Evolutionary conservation across 2,113 vertebrate species (phyloP).

Genomic region (Psammodynastes pulverulentus): DNA sequence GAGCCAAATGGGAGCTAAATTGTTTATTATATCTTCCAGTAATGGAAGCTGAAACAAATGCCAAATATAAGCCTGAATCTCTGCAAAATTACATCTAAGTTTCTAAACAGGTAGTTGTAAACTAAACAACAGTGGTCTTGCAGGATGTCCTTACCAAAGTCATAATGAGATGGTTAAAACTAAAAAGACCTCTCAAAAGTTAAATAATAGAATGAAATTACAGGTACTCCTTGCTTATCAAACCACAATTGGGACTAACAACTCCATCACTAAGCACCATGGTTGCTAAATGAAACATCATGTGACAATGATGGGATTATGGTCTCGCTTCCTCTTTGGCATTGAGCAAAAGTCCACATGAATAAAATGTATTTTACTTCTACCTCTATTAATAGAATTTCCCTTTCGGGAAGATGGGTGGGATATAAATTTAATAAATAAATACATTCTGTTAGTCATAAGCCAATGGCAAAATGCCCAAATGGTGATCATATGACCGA

Average conservation of each 20-base stretch:
- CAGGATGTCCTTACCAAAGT: neutral
- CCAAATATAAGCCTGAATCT: neutral
- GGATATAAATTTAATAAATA: neutral
- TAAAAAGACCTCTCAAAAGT: neutral
- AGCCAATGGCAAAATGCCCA: neutral
- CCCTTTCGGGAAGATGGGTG: neutral
- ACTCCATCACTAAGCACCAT: neutral
- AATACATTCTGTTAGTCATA: neutral
- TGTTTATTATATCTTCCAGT: neutral
- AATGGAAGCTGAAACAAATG: neutral
- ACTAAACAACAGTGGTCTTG: neutral
- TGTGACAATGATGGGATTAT: neutral
- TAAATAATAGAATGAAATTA: neutral
- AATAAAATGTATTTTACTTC: neutral
- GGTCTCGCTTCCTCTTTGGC: neutral
- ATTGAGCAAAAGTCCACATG: neutral
- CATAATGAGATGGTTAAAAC: neutral
- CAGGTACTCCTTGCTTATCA: neutral
- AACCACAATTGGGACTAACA: neutral
- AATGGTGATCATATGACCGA: neutral
- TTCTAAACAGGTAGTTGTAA: neutral
- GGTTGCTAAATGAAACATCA: neutral
- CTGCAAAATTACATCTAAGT: neutral
- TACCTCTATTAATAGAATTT: neutral
- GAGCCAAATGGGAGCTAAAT: neutral